Base-by-base conservation (phyloP, 1,140 invertebrate species). In the Drosophila sucinea region DNA sequence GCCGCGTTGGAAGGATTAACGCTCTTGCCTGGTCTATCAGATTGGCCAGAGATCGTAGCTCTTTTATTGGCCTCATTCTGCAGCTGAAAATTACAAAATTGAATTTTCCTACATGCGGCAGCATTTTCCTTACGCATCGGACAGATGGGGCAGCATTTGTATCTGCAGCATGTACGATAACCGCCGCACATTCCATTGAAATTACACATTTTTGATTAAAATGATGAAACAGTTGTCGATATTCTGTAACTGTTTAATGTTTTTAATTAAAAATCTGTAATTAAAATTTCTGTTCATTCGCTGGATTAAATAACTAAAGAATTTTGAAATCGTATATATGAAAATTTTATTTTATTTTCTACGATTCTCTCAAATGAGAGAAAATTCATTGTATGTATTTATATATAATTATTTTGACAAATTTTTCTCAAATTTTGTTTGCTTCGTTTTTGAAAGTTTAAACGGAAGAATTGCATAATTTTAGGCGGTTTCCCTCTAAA, bases 131-230 rank as follows among this genome's bases (percentile, higher is more conserved):
- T 44, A 17, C 4, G 47, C 30, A 41, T 10, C 17, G 3, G 27
- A 11, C 10, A 54, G 4, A 30, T 32, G 2, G 17, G 40, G 11
- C 32, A 66, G 40, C 61, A 69, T 33, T 23, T 10, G 27, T 47
- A 30, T 10, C 17, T 17, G 4, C 41, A 63, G 41, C 3, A 7
- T 44, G 25, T 60, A 4, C n/a, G 32, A 32, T 10, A 6, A 35
- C 30, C 55, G 17, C n/a, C 44, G 35, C 25, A 62, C 65, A 70
- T 61, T 70, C 58, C 67, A 79, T 82, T 79, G 2, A 77, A 86
- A 83, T 87, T 87, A 87, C 77, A 86, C 64, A 87, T 82, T 87
- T 63, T 55, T 63, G 11, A 73, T 71, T 71, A 71, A 79, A 86
- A 70, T 32, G 8, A 68, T 10, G 6, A 44, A 35, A 10, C 25